Base-by-base conservation (phyloP, 2,113 vertebrate genomes). In the Antennarius striatus region DNA sequence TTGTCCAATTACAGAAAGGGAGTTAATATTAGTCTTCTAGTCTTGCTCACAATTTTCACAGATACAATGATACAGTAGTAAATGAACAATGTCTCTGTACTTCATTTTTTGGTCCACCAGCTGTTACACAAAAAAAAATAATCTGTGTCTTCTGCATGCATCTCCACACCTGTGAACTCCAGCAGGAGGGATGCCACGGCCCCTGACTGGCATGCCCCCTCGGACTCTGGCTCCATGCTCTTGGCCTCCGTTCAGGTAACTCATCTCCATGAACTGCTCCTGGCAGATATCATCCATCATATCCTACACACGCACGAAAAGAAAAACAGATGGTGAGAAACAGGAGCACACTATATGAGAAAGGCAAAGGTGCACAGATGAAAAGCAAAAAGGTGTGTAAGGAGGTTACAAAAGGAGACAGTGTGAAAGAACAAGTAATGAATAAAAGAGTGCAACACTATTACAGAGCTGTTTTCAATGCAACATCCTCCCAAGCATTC, bases 221-320 rank as follows among this genome's bases (percentile, higher is more conserved):
- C 96, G 91, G 51, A 87, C 93, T 10, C 96, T 91, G 58, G 58
- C 89, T 7, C 91, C 93, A 3, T 95, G 96, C 60, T 94, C 92
- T 13, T 96, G 96, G 51, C 96, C 96, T 22, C 96, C 97, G 4
- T 99, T 99, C 84, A 99, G 92, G 78, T 98, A 99, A 65, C 95
- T 93, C 85, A 99, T 94, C 90, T 99, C 97, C 94, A 98, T 91
- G 90, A 99, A 98, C 73, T 99, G 97, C 77, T 98, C 96, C 85
- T 98, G 96, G 85, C 96, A 98, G 91, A 98, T 98, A 86, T 98
- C 97, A 87, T 99, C 97, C 95, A 98, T 99, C 96, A 98, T 95
- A 60, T 99, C 97, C 97, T 98, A 69, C 56, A 80, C 36, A 32
- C 11, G 45, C 43, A 5, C 66, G 7, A 59, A 40, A 66, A 9